Conservation (phyloP, 2,797 vertebrate genomes). For the Propithecus deckenii region DNA sequence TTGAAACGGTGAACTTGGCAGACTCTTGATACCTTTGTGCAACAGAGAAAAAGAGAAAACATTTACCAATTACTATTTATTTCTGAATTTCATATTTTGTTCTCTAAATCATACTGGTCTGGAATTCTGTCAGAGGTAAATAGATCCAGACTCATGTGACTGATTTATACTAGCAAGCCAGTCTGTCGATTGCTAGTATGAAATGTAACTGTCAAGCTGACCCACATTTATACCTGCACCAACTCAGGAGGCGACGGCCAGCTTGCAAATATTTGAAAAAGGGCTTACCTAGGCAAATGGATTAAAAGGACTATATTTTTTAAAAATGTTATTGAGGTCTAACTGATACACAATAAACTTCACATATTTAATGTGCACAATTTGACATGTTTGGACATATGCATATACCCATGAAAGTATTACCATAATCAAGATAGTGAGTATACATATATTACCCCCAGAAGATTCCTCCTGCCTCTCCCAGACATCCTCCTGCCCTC, state of each 20-base stretch:
- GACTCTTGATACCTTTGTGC: neutral
- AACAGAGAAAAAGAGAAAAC: neutral
- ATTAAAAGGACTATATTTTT: neutral
- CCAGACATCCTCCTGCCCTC: neutral
- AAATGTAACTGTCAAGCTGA: neutral
- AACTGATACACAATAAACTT: neutral
- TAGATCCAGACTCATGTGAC: neutral
- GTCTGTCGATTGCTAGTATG: accelerated
- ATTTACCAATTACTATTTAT: neutral
- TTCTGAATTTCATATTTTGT: neutral
- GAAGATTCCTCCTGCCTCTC: neutral
- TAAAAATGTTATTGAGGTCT: neutral
- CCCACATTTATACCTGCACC: neutral
- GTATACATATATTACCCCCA: neutral
- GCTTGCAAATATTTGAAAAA: neutral
- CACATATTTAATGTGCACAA: neutral
- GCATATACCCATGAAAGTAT: neutral
- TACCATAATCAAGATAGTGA: neutral
- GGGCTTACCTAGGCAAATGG: neutral
- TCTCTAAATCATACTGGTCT: neutral
- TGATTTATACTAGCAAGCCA: neutral
- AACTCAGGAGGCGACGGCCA: neutral
- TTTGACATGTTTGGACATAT: neutral
- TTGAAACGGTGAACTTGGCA: neutral
- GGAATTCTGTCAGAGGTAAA: neutral